A percentile compares a stretch with the other conserved stretches of the same genome.
Evolutionary conservation across 2,888 invertebrate genomes (phyloP).

Genomic region (Agriopis marginaria): DNA sequence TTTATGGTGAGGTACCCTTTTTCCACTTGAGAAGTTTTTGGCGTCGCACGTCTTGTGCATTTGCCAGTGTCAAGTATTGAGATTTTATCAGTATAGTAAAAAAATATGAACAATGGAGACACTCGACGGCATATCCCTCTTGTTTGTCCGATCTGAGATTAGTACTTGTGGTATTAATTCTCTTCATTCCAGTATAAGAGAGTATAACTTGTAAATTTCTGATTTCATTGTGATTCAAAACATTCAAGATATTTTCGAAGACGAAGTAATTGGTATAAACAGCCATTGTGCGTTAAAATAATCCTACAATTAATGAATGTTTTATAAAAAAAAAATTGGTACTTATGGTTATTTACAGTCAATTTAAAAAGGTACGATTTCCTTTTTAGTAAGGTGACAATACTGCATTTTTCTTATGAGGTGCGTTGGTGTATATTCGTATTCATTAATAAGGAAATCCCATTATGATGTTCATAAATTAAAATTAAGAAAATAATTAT

Average conservation of each 20-base stretch:
- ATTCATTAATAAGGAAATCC: conserved; percentile 2
- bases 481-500: neutral
- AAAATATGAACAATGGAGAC: too few species aligned
- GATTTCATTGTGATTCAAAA: conserved; percentile 8
- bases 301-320: conserved; percentile 24
- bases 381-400: conserved; percentile 36
- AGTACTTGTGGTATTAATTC: too few species aligned
- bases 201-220: too few species aligned
- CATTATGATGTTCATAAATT: neutral
- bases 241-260: conserved; percentile 10
- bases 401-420: conserved; percentile 28
- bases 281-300: conserved; percentile 19
- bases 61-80: neutral
- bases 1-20: too few species aligned
- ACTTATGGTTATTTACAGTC: conserved; percentile 15
- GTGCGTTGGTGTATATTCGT: neutral
- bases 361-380: conserved; percentile 7
- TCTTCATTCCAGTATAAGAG: too few species aligned
- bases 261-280: neutral
- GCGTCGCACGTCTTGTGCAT: too few species aligned
- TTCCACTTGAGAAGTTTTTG: too few species aligned
- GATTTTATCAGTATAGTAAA: too few species aligned
- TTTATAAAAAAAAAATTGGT: conserved; percentile 8
- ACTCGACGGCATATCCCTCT: too few species aligned
- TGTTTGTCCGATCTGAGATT: too few species aligned